A percentile compares a stretch with the other conserved stretches of the same genome.
Conservation (phyloP, 2,113 vertebrate genomes). For the Stictonetta naevosa region DNA sequence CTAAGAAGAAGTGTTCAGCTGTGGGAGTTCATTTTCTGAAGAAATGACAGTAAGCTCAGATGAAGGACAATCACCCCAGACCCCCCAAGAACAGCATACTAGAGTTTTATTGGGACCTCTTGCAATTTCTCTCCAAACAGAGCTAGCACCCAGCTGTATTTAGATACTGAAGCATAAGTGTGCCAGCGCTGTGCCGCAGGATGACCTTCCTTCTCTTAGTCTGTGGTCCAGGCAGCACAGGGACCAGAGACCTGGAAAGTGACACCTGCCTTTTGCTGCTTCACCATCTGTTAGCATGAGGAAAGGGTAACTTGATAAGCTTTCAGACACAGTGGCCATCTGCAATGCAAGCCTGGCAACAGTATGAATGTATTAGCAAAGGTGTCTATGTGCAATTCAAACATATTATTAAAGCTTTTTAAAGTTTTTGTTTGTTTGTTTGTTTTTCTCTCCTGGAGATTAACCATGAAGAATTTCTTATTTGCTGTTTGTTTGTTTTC, state of each 20-base stretch:
- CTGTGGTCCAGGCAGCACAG: neutral
- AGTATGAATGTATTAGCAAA: neutral
- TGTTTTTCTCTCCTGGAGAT: neutral
- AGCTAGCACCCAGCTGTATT: neutral
- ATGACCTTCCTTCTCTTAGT: neutral
- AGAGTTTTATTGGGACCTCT: neutral
- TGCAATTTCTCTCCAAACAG: neutral
- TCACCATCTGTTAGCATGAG: slow-evolving; percentile 34
- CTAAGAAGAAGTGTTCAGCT: neutral
- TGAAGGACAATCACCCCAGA: neutral
- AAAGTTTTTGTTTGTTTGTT: neutral
- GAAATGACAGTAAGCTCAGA: neutral
- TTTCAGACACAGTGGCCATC: slow-evolving; percentile 6
- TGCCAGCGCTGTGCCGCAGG: neutral
- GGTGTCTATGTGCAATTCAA: neutral
- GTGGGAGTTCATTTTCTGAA: neutral
- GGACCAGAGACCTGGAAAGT: neutral
- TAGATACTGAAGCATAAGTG: neutral
- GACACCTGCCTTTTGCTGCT: neutral
- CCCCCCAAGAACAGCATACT: neutral
- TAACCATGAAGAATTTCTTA: neutral
- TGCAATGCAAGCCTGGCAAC: slow-evolving; percentile 1
- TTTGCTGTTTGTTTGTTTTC: neutral
- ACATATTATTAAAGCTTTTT: neutral
- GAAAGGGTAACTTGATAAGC: slow-evolving; percentile 27